Percentiles rank a stretch among this genome's conserved stretches.
Evolutionary conservation across 2,797 vertebrate genomes (phyloP).

Genomic region (Gouania willdenowi): DNA sequence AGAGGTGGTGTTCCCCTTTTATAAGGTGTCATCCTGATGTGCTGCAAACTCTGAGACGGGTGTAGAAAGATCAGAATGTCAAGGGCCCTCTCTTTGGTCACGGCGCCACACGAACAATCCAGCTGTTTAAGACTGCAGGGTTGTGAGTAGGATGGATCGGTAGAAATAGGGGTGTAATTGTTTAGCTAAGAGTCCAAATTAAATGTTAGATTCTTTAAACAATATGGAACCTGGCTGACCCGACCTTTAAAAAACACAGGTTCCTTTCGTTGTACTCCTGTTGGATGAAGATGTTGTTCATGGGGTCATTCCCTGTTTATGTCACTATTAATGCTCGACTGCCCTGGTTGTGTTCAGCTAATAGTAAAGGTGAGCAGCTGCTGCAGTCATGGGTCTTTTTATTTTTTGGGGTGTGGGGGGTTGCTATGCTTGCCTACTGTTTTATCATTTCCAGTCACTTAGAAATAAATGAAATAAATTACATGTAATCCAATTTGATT

Average conservation of each 20-base stretch:
- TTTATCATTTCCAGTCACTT: conserved; percentile 80
- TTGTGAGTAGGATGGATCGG: conserved; percentile 1
- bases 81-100: conserved; percentile 64
- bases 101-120: conserved; percentile 36
- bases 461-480: conserved; percentile 84
- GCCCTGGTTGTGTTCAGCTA: conserved; percentile 55
- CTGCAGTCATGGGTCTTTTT: conserved; percentile 32
- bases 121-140: conserved; percentile 23
- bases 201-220: neutral
- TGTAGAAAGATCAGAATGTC: conserved; percentile 69
- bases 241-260: conserved; percentile 69
- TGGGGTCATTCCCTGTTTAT: conserved; percentile 76
- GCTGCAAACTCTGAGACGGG: conserved; percentile 61
- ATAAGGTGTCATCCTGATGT: conserved; percentile 73
- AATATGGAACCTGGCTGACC: conserved; percentile 35
- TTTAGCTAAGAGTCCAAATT: neutral
- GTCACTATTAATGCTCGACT: conserved; percentile 75
- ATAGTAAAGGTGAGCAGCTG: conserved; percentile 29
- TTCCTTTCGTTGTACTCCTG: conserved; percentile 47
- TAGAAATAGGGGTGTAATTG: neutral
- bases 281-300: conserved; percentile 58
- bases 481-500: conserved; percentile 82
- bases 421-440: conserved; percentile 51
- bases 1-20: conserved; percentile 72
- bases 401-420: conserved; percentile 8